Evolutionary conservation across 2,888 invertebrate genomes (phyloP).

Genomic region (Aelia acuminata): DNA sequence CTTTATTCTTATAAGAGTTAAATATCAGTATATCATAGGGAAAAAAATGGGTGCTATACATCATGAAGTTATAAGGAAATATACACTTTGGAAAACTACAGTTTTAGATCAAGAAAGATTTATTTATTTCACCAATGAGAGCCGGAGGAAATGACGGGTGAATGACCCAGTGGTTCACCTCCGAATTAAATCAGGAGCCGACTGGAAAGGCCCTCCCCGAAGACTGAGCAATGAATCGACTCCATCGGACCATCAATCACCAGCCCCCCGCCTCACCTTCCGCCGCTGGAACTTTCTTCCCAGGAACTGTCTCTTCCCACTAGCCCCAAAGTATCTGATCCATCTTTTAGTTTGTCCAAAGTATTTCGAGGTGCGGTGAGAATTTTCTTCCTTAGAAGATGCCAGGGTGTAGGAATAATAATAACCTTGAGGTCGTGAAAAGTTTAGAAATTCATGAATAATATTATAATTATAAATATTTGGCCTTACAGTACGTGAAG

Average conservation of each 20-base stretch:
- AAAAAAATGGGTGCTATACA: too few species aligned
- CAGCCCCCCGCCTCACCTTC: background rate
- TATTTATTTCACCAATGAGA: background rate
- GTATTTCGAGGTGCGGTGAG: background rate
- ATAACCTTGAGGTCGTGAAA: background rate
- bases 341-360: background rate
- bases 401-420: background rate
- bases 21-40: too few species aligned
- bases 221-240: slow-evolving; percentile 12
- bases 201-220: background rate
- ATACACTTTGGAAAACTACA: background rate
- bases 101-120: background rate
- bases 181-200: slow-evolving; percentile 23
- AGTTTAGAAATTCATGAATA: too few species aligned
- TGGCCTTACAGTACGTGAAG: too few species aligned
- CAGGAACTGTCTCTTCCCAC: background rate
- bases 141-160: background rate
- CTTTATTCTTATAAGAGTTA: too few species aligned
- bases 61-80: too few species aligned
- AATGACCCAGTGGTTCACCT: background rate
- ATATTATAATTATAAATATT: too few species aligned
- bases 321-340: background rate
- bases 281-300: background rate
- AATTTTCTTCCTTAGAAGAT: background rate
- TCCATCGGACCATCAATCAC: slow-evolving; percentile 5